Evolutionary conservation across 2,888 invertebrate species (phyloP).

Genomic region (Tinea semifulvella): DNA sequence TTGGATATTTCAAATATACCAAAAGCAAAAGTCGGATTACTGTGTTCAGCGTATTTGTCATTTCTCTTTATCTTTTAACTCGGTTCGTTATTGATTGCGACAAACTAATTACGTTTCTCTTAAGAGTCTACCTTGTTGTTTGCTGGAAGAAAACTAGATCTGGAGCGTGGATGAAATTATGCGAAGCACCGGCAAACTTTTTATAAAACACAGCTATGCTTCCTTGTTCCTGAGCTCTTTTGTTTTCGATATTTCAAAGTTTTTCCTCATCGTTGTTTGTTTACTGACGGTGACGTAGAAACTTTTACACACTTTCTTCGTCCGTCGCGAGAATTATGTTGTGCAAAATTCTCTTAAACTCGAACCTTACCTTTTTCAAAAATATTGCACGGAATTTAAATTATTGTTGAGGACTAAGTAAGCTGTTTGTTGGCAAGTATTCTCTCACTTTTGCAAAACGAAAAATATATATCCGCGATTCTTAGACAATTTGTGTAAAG

Average conservation of each 20-base stretch:
- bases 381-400: no score
- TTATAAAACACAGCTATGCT: constrained; percentile 34
- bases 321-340: no score
- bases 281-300: constrained; percentile 5
- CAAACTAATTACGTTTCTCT: constrained; percentile 6
- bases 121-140: constrained; percentile 4
- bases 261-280: constrained; percentile 8
- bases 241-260: constrained; percentile 25
- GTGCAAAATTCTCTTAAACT: no score
- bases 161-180: constrained; percentile 18
- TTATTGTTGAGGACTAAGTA: no score
- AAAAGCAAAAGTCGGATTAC: not conserved
- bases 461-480: no score
- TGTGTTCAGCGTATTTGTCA: not conserved
- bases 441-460: no score
- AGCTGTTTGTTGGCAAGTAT: no score
- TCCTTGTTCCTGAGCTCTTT: constrained; percentile 32
- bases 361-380: no score
- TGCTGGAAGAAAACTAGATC: constrained; percentile 12
- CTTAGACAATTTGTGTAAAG: no score
- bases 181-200: constrained; percentile 28
- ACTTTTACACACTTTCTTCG: constrained; percentile 2
- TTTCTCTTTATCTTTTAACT: constrained; percentile 4
- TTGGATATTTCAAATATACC: no score
- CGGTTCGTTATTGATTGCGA: constrained; percentile 8